phyloP scores from a whole-genome alignment of 2,113 vertebrate genomes.

The Chiloscyllium plagiosum region DNA sequence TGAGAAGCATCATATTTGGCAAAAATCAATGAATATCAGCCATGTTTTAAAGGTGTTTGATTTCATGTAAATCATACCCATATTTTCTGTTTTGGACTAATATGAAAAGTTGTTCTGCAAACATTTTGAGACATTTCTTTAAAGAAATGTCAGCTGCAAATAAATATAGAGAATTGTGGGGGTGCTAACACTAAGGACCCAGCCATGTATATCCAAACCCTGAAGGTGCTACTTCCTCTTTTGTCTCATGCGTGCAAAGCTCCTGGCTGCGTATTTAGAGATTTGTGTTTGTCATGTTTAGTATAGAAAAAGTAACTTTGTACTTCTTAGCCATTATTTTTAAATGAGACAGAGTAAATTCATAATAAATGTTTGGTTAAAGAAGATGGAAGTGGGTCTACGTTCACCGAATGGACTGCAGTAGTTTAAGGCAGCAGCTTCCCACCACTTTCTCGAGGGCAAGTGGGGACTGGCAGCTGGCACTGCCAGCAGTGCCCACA shows the following conservation, averaged over 20 bases:
- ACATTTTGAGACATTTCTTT: not conserved
- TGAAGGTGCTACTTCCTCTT: not conserved
- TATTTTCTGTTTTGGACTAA: not conserved
- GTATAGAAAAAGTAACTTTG: not conserved
- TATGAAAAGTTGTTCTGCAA: not conserved
- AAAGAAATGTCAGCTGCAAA: not conserved
- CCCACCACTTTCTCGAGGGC: too few species aligned
- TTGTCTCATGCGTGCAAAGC: not conserved
- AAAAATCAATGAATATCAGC: not conserved
- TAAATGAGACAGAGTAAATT: not conserved
- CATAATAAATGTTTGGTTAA: not conserved
- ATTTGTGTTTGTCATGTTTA: not conserved
- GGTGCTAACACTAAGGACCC: not conserved
- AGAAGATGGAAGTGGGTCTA: not conserved
- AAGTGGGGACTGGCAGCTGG: too few species aligned
- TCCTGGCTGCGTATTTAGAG: not conserved
- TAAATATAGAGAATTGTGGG: not conserved
- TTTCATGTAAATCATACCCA: not conserved
- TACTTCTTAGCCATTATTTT: not conserved
- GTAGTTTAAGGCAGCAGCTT: too few species aligned
- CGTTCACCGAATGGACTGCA: too few species aligned
- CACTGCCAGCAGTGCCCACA: too few species aligned
- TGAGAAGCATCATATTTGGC: not conserved
- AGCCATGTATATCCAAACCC: not conserved
- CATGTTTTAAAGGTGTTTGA: not conserved